Evolutionary conservation across 1,140 invertebrate genomes (phyloP), one percentile per base, ranked within the genome.

Genomic region (Atta cephalotes): DNA sequence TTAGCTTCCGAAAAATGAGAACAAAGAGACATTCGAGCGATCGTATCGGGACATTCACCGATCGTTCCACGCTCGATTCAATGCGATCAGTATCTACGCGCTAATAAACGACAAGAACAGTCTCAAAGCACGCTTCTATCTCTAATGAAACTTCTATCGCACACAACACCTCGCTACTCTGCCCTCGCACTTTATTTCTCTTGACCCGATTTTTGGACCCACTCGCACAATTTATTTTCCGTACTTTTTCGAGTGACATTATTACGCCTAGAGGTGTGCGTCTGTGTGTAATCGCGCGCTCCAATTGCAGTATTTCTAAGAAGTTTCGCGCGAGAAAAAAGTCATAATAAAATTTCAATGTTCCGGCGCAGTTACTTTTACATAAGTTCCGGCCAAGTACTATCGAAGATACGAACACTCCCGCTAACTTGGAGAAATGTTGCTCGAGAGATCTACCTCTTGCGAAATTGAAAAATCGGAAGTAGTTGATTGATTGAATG

Each of bases 281-380:
- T 70, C 39, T 70, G 66, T 70, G 66, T 70, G 66, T 70, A 63
- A 84, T 84, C 45, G 80, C 70, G 39, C 80, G 80, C 70, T n/a
- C 39, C 80, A 84, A 84, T 84, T 84, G 70, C 58, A 84, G 28
- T 51, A 74, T 84, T 84, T 76, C 71, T 45, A 70, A 76, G 39
- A 84, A 84, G 80, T 82, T 82, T 74, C 56, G 68, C 80, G n/a
- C 45, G 35, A 14, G 80, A 76, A 74, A 84, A 39, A 84, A 63
- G 70, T 84, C 80, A 84, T 76, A 84, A 76, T 84, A 58, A 84
- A 84, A 84, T 84, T 84, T 84, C 70, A 84, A 76, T 84, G 70
- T 84, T 76, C 80, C 56, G 25, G 39, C 56, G 56, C 56, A 74
- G 68, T 74, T 39, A 62, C 70, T 76, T 84, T 62, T 60, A 84